Conservation (phyloP, 1,140 invertebrate species). For the Pseudachorutes palmiensis region DNA sequence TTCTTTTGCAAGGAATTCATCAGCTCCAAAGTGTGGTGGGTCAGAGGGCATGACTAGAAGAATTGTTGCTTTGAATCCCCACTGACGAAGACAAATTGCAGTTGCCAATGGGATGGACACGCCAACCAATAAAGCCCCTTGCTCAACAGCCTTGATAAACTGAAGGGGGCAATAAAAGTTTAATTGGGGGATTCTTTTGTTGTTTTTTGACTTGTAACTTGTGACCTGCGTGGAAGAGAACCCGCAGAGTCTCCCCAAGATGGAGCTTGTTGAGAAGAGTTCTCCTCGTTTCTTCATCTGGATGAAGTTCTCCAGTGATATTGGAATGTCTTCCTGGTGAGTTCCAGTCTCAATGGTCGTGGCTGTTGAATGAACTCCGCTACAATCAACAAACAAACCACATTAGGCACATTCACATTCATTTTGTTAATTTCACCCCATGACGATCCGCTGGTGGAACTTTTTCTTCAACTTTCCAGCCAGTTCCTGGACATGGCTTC, state of each 20-base stretch:
- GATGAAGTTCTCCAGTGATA: slow-evolving; percentile 20
- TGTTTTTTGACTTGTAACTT: background rate
- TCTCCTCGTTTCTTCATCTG: slow-evolving; percentile 27
- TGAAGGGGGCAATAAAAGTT: slow-evolving; percentile 2
- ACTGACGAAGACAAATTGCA: slow-evolving; percentile 20
- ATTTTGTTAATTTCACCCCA: slow-evolving; percentile 30
- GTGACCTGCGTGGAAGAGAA: slow-evolving; percentile 24
- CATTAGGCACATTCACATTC: too few relatives aligned
- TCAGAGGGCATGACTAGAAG: slow-evolving; percentile 18
- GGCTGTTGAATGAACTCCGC: slow-evolving; percentile 31
- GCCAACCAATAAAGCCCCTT: slow-evolving; percentile 15
- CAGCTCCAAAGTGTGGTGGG: slow-evolving; percentile 1
- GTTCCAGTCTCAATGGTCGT: slow-evolving; percentile 23
- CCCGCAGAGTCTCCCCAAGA: slow-evolving; percentile 24
- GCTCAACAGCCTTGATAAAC: slow-evolving; percentile 25
- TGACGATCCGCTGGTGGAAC: slow-evolving; percentile 16
- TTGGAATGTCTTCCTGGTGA: slow-evolving; percentile 25
- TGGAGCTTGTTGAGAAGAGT: slow-evolving; percentile 19
- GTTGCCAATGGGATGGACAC: slow-evolving; percentile 19
- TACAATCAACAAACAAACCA: slow-evolving; percentile 9
- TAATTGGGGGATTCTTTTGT: background rate
- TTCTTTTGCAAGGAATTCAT: slow-evolving; percentile 9
- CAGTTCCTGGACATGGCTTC: slow-evolving; percentile 14
- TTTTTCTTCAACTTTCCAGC: slow-evolving; percentile 21
- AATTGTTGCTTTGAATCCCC: slow-evolving; percentile 18